Base-by-base conservation (phyloP, 2,797 vertebrate species). In the Amniataba percoides region DNA sequence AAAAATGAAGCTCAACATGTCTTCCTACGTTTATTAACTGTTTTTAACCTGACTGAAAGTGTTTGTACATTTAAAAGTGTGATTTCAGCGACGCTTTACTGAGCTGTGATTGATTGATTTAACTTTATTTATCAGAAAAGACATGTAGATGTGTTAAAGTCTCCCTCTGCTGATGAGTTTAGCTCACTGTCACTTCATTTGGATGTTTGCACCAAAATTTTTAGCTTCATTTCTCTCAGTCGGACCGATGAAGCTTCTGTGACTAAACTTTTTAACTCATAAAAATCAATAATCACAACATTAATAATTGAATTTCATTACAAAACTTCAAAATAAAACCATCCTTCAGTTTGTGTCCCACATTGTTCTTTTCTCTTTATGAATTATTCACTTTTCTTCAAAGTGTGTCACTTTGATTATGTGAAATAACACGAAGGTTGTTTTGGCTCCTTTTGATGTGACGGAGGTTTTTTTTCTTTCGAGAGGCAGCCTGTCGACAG, bases 371-470 rank as follows among this genome's bases (percentile, higher is more conserved):
- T 51, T 56, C 39, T 43, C 5, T 19, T 56, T 27, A 16, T 74
- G 16, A 78, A 74, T 77, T n/a, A 77, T 77, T 87, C 55, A 73
- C 34, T 49, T 1, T 14, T 71, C 74, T 77, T 84, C 80, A 77
- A 51, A 76, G 55, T 14, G 46, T 59, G 72, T 80, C 82, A 60
- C 3, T 79, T 14, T 71, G 53, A 85, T 81, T 75, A 81, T 74
- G 36, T 23, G 74, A 82, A 65, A 34, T 45, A 31, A 73, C 73
- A 76, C 14, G 31, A 60, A 51, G 55, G 7, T 21, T 49, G 48
- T 42, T 71, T 75, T 40, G 11, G 49, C 1, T 74, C 49, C 51
- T 60, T 86, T 81, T 83, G 88, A 86, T 58, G 85, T 81, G 63
- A 40, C 6, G 55, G 65, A 59, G 61, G 21, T 68, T 72, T 36